Base-by-base conservation (phyloP, 1,140 invertebrate genomes). In the Phthorimaea operculella region DNA sequence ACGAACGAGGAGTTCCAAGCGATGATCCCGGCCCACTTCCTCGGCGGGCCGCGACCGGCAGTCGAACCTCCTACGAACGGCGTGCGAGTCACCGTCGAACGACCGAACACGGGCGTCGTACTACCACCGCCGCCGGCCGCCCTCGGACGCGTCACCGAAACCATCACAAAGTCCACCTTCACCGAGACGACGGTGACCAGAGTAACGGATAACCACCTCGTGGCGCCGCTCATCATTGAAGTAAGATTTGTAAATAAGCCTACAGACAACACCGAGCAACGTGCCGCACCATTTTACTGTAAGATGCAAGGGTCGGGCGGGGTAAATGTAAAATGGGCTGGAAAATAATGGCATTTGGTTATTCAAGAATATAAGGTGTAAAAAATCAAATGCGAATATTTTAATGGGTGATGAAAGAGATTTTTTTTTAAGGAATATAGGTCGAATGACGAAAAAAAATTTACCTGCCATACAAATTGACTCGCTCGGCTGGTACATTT, bases 181-280 rank as follows among this genome's bases (percentile, higher is more conserved):
- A 96, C 95, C 66, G 95, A 97, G 88, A 97, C 95, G 48, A 94
- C 95, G 62, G 94, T 96, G 78, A 97, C 95, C 60, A 89, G 96
- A 66, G 90, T 96, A 79, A 97, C 95, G 60, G 93, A 97, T 85
- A 97, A 97, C 89, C 90, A 93, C 73, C 88, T 94, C 85, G 88
- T 92, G 68, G 89, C 89, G 76, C 92, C 94, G 68, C 88, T 95
- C 69, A 92, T 95, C 82, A 91, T 92, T 76, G 94, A 96, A 94
- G 95, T 97, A 85, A 84, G 81, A 65, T 10, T 18, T n/a, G 44
- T 47, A 16, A 4, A 47, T 16, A 15, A 9, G 44, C 14, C 15
- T 47, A 4, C 44, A 9, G 44, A 47, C 44, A n/a, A 2, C 44
- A 47, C 4, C 44, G 44, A 47, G 44, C 44, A 14, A 3, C 15